Base-by-base conservation (phyloP, 2,797 vertebrate genomes). In the Chelon auratus region DNA sequence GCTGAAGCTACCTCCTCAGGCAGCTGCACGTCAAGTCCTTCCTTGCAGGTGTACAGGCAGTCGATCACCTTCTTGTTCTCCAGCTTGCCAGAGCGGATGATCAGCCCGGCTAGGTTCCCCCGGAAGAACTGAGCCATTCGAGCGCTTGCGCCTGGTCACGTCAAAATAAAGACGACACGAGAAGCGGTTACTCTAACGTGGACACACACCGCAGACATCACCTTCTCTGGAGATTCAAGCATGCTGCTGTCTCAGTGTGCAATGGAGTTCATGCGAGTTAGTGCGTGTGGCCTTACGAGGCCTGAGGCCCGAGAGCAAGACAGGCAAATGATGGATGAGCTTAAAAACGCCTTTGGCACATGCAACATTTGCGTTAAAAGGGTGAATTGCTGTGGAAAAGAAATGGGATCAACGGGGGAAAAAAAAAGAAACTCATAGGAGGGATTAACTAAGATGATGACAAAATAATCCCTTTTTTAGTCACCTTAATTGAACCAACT, bases 51-150 rank as follows among this genome's bases (percentile, higher is more conserved):
- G 61, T 99, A 99, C 10, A 99, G 93, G 75, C 98, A 99, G 89
- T 99, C 98, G 1, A 99, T 99, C 87, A 98, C 97, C 73, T 98
- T 98, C 94, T 97, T 99, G 90, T 96, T 98, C 39, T 98, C 95
- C 68, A 99, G 91, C 71, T 97, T 98, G 22, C 98, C 98, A 0
- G 97, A 94, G 62, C 97, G 97, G 61, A 99, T 94, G 84, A 98
- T 98, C 50, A 99, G 75, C 20, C 98, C 98, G 0, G 98, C 98
- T 64, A 99, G 94, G 81, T 95, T 97, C 18, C 98, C 98, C 11
- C 93, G 94, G 94, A 99, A 99, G 86, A 96, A 99, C 94, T 99
- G 98, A 54, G 95, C 93, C 97, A 99, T 96, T 78, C 83, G 95
- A 57, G 93, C 93, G 6, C 95, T 96, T 0, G 96, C 97, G 50